Base-by-base conservation (phyloP, 2,113 vertebrate genomes). In the Poeciliopsis prolifica region DNA sequence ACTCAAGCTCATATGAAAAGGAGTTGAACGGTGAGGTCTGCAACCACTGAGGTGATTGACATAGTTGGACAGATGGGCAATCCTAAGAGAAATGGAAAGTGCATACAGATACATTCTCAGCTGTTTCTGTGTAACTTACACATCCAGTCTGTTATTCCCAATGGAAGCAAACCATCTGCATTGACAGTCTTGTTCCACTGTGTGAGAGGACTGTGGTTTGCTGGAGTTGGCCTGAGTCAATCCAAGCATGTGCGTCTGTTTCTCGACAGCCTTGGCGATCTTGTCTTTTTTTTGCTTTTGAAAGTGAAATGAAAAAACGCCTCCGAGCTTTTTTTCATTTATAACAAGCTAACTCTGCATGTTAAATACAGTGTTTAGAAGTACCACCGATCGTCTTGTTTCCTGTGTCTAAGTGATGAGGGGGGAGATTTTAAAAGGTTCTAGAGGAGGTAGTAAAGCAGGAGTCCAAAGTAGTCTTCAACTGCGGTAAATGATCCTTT, bases 141-240 rank as follows among this genome's bases (percentile, higher is more conserved):
- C 81, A 75, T 66, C 80, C 81, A 63, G 79, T 74, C 77, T 77
- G 70, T 86, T 88, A 77, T 80, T 86, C 86, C 87, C 83, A 82
- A 88, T 85, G 86, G 85, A 88, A 80, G 3, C 5, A 19, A 75
- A 83, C 62, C 88, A 89, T 90, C 87, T 83, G 81, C 84, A 74
- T 58, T 86, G 88, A 91, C 88, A 62, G 77, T 65, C 75, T 91
- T 91, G 85, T 91, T 92, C 90, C 90, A 91, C 81, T 87, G 86
- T 77, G 35, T 37, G 65, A 74, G 40, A 77, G 84, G 76, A 69
- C 77, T 82, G 88, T 10, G 83, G 86, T 90, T 82, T 85, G 78
- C 79, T 81, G 79, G 83, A 86, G 75, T 86, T 79, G 71, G 78
- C 85, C 66, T 84, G 72, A 83, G 51, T 87, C 75, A 66, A 63